Conservation (phyloP, 2,113 vertebrate genomes). For the Microcebus jonahi region DNA sequence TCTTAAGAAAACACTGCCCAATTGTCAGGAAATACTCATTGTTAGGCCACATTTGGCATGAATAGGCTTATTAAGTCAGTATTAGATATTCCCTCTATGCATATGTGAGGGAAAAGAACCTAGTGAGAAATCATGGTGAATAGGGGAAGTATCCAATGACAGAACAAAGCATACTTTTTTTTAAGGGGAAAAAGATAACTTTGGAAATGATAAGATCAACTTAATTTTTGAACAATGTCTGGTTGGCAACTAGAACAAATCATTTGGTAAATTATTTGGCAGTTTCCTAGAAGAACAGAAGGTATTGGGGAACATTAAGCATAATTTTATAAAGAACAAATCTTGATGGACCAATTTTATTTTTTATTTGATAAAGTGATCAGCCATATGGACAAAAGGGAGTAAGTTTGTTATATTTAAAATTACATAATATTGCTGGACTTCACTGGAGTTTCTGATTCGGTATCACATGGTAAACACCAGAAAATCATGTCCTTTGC, state of each 20-base stretch:
- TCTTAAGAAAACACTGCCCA: constrained; percentile 36
- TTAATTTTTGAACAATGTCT: constrained; percentile 64
- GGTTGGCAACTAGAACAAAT: constrained; percentile 55
- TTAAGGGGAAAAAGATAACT: constrained; percentile 18
- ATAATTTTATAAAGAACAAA: constrained; percentile 73
- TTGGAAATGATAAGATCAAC: constrained; percentile 39
- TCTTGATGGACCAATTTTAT: constrained; percentile 67
- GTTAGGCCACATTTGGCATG: background rate
- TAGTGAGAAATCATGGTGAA: background rate
- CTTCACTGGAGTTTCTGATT: constrained; percentile 12
- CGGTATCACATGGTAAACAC: constrained; percentile 20
- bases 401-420: constrained; percentile 53
- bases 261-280: constrained; percentile 69
- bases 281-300: constrained; percentile 77
- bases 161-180: constrained; percentile 14
- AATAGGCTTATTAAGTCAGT: background rate
- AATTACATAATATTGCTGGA: constrained; percentile 57
- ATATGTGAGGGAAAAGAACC: background rate
- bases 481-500: background rate
- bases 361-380: constrained; percentile 64
- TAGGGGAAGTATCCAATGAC: constrained; percentile 55
- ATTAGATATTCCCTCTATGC: background rate
- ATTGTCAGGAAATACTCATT: background rate
- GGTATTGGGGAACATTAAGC: constrained; percentile 69
- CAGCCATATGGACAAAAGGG: constrained; percentile 68